Percentiles rank a stretch among this genome's conserved stretches.
Conservation (phyloP, 2,888 invertebrate genomes). For the Cartodere bifasciata region DNA sequence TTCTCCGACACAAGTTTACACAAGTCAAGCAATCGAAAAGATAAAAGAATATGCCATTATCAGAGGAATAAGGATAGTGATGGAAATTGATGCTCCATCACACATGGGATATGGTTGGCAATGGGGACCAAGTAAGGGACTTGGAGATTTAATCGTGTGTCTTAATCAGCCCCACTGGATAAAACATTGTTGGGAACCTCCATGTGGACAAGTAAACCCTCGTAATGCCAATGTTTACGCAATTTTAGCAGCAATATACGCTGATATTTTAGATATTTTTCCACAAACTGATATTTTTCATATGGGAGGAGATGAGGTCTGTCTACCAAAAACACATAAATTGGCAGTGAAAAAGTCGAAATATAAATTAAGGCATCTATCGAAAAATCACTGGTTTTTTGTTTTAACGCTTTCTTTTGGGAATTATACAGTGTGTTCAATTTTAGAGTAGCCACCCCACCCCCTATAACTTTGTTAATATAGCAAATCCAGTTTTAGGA, state of each 20-base stretch:
- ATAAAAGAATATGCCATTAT: conserved; percentile 63
- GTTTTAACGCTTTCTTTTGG: too few relatives aligned
- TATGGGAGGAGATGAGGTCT: conserved; percentile 83
- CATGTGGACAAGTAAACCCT: conserved; percentile 77
- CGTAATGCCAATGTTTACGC: conserved; percentile 56
- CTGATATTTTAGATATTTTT: conserved; percentile 53
- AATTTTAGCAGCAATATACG: conserved; percentile 55
- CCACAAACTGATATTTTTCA: conserved; percentile 51
- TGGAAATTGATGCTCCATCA: conserved; percentile 84
- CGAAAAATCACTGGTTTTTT: too few relatives aligned
- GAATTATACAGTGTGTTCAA: too few relatives aligned
- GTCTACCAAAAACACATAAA: too few relatives aligned
- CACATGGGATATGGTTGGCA: conserved; percentile 81
- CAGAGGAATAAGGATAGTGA: conserved; percentile 71
- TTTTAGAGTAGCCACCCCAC: too few relatives aligned
- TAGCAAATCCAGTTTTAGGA: too few relatives aligned
- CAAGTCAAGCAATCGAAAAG: conserved; percentile 47
- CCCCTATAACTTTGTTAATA: too few relatives aligned
- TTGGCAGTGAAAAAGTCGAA: too few relatives aligned
- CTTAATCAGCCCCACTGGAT: conserved; percentile 58
- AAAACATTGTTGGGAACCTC: conserved; percentile 51
- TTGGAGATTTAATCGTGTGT: conserved; percentile 55
- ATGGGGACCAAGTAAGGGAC: conserved; percentile 51
- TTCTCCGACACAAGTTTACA: conserved; percentile 54
- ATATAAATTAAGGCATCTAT: too few relatives aligned